Conservation (phyloP, 2,888 invertebrate species). For the Nephrotoma guestfalica region DNA sequence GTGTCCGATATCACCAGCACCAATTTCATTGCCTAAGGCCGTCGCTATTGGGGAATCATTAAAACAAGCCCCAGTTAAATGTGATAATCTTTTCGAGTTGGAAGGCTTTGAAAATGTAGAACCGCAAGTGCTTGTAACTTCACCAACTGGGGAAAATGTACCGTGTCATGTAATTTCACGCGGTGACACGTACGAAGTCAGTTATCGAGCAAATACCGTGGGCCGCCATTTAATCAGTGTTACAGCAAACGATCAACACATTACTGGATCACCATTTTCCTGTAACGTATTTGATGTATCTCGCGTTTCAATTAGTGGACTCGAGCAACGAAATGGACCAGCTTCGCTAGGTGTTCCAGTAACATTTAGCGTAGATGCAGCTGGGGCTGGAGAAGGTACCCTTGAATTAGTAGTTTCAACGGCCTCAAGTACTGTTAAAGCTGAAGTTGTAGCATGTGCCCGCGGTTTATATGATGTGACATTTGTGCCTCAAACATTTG, state of each 20-base stretch:
- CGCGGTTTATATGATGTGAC: slow-evolving; percentile 86
- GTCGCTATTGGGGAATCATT: slow-evolving; percentile 30
- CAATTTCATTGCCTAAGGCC: slow-evolving; percentile 43
- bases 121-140: slow-evolving; percentile 58
- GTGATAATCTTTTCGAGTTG: slow-evolving; percentile 41
- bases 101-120: slow-evolving; percentile 43
- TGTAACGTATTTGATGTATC: slow-evolving; percentile 91
- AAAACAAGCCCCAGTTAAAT: slow-evolving; percentile 30
- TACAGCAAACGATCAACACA: slow-evolving; percentile 66
- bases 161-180: slow-evolving; percentile 52
- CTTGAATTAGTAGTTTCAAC: slow-evolving; percentile 85
- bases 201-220: slow-evolving; percentile 74
- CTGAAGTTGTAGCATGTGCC: slow-evolving; percentile 75
- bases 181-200: slow-evolving; percentile 57
- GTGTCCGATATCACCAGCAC: slow-evolving; percentile 55
- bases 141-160: slow-evolving; percentile 70
- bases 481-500: slow-evolving; percentile 78
- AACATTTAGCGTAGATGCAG: slow-evolving; percentile 87
- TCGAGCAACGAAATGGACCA: slow-evolving; percentile 38
- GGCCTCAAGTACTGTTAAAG: slow-evolving; percentile 76
- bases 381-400: slow-evolving; percentile 88
- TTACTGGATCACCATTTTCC: slow-evolving; percentile 83
- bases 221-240: slow-evolving; percentile 76
- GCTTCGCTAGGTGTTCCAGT: slow-evolving; percentile 62
- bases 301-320: slow-evolving; percentile 55